phyloP scores from a whole-genome alignment of 2,888 invertebrate genomes.

The Lysandra coridon region DNA sequence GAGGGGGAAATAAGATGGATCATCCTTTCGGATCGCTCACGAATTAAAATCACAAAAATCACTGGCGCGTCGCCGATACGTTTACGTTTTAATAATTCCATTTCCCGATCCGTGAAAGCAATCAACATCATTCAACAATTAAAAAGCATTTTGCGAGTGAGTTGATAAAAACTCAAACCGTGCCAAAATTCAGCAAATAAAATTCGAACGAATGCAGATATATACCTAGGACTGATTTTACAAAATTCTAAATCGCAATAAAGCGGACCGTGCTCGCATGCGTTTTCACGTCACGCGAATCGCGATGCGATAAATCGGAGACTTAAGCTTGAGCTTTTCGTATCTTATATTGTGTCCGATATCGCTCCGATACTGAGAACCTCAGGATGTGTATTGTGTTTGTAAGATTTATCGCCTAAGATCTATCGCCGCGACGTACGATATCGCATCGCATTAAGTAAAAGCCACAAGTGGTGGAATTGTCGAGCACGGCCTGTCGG shows the following conservation, averaged over 20 bases:
- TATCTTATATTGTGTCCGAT: not conserved
- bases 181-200: not conserved
- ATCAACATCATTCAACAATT: slow-evolving; percentile 9
- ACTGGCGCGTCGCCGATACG: not conserved
- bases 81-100: not conserved
- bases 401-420: too few species aligned
- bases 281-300: not conserved
- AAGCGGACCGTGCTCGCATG: not conserved
- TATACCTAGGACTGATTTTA: not conserved
- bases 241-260: not conserved
- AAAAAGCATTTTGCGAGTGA: slow-evolving; percentile 15
- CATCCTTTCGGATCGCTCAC: not conserved
- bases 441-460: not conserved
- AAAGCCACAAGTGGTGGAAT: not conserved
- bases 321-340: not conserved
- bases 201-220: not conserved
- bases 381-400: not conserved
- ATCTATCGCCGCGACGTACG: not conserved
- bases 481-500: not conserved
- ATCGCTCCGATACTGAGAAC: not conserved
- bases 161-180: not conserved
- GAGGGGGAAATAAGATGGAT: not conserved
- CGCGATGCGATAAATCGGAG: not conserved
- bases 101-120: not conserved
- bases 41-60: slow-evolving; percentile 3